Conservation (phyloP, 2,888 invertebrate species). For the Lasioglossum zephyrum region DNA sequence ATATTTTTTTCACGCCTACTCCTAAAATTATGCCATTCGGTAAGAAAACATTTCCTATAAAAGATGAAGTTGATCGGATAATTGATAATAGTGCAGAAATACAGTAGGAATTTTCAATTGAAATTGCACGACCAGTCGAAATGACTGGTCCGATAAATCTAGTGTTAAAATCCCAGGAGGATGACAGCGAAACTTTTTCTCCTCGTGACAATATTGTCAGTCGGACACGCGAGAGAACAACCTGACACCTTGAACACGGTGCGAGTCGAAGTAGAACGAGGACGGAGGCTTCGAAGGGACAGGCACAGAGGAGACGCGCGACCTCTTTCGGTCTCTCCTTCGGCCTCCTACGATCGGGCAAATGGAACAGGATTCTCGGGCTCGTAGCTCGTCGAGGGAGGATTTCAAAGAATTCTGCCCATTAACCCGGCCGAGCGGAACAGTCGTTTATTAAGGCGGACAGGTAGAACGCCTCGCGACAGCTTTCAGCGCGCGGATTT, state of each 20-base stretch:
- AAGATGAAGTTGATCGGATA: too few species aligned
- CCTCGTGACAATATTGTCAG: not conserved
- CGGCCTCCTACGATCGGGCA: not conserved
- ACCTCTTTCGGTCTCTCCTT: not conserved
- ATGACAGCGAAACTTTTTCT: not conserved
- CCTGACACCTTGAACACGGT: not conserved
- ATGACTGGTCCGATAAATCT: too few species aligned
- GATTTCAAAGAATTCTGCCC: not conserved
- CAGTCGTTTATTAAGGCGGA: slow-evolving; percentile 2
- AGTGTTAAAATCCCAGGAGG: not conserved
- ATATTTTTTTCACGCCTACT: too few species aligned
- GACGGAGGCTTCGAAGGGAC: not conserved
- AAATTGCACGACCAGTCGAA: too few species aligned
- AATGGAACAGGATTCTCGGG: not conserved
- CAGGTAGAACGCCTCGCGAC: slow-evolving; percentile 1
- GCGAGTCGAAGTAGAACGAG: not conserved
- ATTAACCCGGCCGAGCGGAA: not conserved
- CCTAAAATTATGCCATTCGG: too few species aligned
- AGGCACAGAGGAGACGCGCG: not conserved
- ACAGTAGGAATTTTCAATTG: too few species aligned
- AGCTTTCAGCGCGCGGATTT: slow-evolving; percentile 2
- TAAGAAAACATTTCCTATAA: too few species aligned
- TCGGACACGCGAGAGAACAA: not conserved
- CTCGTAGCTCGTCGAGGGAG: not conserved
- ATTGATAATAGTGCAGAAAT: too few species aligned